These are phyloP conservation scores for Copidosoma aretas DNA, from an alignment of 2,888 invertebrate species.

Conservation along the genomic window DNA sequence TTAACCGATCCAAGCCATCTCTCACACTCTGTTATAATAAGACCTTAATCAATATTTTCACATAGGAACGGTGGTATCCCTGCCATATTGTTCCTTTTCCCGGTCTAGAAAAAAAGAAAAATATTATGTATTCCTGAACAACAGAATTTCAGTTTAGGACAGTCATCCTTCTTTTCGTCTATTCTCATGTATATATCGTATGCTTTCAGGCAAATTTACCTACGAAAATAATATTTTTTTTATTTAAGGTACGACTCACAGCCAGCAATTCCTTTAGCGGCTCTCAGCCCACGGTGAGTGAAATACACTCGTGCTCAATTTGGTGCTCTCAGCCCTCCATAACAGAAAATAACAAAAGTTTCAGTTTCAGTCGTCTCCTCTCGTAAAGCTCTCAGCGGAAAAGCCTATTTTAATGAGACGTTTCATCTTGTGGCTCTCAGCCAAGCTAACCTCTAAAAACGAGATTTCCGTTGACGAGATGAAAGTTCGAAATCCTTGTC, in stretches of 20 bases:
- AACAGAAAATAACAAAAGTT: no score
- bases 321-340: not conserved
- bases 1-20: conserved; percentile 12
- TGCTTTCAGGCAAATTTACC: not conserved
- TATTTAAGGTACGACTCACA: not conserved
- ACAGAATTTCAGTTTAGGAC: no score
- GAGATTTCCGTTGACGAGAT: no score
- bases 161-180: no score
- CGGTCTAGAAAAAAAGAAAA: conserved; percentile 1
- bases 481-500: conserved; percentile 12
- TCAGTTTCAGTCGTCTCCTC: no score
- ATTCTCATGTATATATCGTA: not conserved
- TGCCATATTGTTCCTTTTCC: not conserved
- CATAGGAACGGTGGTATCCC: conserved; percentile 11
- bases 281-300: not conserved
- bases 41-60: conserved; percentile 2
- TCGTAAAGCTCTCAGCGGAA: no score
- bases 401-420: no score
- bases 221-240: no score
- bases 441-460: no score
- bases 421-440: no score
- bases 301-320: not conserved
- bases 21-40: conserved; percentile 12
- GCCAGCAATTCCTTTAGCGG: not conserved
- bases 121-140: no score